Conservation (phyloP, 2,113 vertebrate genomes). For the Oncorhynchus nerka region DNA sequence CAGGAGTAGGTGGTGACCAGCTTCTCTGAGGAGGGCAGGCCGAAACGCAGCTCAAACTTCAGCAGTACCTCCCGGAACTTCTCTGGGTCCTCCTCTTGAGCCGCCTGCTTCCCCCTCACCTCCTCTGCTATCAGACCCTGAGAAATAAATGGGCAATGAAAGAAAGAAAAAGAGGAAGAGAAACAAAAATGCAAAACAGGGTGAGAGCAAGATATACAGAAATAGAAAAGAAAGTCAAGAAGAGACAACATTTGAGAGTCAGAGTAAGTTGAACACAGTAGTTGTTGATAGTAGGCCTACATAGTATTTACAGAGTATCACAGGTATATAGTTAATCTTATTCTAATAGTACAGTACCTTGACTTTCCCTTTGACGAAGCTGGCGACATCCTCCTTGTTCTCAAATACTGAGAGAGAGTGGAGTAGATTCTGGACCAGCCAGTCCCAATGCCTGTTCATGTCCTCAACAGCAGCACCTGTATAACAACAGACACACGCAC, state of each 20-base stretch:
- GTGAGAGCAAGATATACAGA: background rate
- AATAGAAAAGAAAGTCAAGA: background rate
- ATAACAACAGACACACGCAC: constrained; percentile 17
- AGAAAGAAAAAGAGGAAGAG: background rate
- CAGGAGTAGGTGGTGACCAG: constrained; percentile 92
- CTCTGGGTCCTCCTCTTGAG: constrained; percentile 89
- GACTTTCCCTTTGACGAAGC: constrained; percentile 93
- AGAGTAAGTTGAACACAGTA: background rate
- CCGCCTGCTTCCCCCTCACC: constrained; percentile 82
- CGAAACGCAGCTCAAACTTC: constrained; percentile 89
- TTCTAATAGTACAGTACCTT: constrained; percentile 73
- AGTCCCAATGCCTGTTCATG: constrained; percentile 93
- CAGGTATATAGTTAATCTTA: background rate
- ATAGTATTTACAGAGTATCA: background rate
- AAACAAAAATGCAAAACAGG: background rate
- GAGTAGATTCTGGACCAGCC: constrained; percentile 91
- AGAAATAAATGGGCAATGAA: background rate
- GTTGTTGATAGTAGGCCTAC: too few relatives aligned
- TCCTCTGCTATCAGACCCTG: constrained; percentile 96
- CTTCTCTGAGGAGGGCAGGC: constrained; percentile 89
- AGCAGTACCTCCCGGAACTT: constrained; percentile 89
- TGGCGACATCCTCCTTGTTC: constrained; percentile 92
- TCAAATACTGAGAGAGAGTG: constrained; percentile 95
- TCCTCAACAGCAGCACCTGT: constrained; percentile 89
- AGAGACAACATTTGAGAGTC: background rate